Evolutionary conservation across 1,140 invertebrate genomes (phyloP), one percentile per base, ranked within the genome.

Genomic region (Drosophila navojoa): DNA sequence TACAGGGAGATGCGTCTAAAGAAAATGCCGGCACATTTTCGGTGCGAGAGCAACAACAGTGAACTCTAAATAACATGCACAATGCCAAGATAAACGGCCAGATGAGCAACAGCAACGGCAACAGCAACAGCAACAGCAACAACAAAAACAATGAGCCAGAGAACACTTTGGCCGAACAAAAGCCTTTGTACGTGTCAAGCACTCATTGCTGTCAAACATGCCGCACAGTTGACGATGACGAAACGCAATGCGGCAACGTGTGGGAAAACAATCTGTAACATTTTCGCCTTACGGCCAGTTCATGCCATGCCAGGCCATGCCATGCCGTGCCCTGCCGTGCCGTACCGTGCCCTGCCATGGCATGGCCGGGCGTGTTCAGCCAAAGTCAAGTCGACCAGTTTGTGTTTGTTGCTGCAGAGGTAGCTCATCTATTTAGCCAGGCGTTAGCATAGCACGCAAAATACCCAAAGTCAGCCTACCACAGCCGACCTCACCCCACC

Each of bases 191-290:
- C 82, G 82, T 86, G 82, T 86, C 86, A 87, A 81, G 79, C 76
- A 82, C 82, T 86, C 81, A 82, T 86, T 86, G 84, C 82, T 89
- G 82, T 82, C 82, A 89, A 87, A 89, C 82, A 86, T 79, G 79
- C 81, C 79, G 79, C 76, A 75, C 62, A 68, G 68, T 87, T 86
- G 82, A 87, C 79, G 81, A 78, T 78, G 82, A 81, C 75, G 79
- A 79, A 82, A 76, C 71, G 70, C 70, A 69, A 45, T 59, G 72
- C 32, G 60, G 11, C 64, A 67, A 71, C 84, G 84, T 87, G 79
- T 86, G 82, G 84, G 82, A 89, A 89, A 82, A 78, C 84, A 77
- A 79, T 74, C 75, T 87, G 79, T 71, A 82, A 70, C 84, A 86
- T 54, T 82, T 87, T 76, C 66, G 64, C 27, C 68, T 86, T 76